Percentiles rank a stretch among this genome's conserved stretches.
Conservation (phyloP, 1,140 invertebrate species). For the Trichoplusia ni region DNA sequence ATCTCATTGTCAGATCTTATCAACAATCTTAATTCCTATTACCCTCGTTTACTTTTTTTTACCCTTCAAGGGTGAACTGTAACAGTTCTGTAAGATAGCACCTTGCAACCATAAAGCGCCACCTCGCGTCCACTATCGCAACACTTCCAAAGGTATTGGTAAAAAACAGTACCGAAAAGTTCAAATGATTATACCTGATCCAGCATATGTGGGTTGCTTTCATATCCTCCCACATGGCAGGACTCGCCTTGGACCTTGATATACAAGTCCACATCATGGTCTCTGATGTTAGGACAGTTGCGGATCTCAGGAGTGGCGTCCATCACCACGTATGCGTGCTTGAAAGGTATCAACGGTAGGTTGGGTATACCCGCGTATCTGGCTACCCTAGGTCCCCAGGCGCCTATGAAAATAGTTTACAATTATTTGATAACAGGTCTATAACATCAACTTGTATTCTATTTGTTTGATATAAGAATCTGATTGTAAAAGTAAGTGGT, state of each 20-base stretch:
- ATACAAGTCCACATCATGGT: slow-evolving; percentile 93
- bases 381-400: slow-evolving; percentile 89
- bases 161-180: neutral
- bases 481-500: too few relatives aligned
- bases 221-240: slow-evolving; percentile 93
- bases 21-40: too few relatives aligned
- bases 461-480: too few relatives aligned
- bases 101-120: too few relatives aligned
- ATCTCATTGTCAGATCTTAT: too few relatives aligned
- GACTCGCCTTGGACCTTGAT: slow-evolving; percentile 92
- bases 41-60: too few relatives aligned
- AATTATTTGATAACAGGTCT: too few relatives aligned
- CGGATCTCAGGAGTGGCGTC: slow-evolving; percentile 88
- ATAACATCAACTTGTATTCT: too few relatives aligned
- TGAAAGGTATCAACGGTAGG: slow-evolving; percentile 91
- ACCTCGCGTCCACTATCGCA: too few relatives aligned
- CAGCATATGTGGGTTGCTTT: slow-evolving; percentile 90
- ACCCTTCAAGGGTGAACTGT: too few relatives aligned
- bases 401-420: slow-evolving; percentile 84
- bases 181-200: slow-evolving; percentile 82
- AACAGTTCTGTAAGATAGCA: too few relatives aligned
- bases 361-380: slow-evolving; percentile 86
- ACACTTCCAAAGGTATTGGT: too few relatives aligned
- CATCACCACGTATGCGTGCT: slow-evolving; percentile 93
- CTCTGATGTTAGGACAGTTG: slow-evolving; percentile 90